These are phyloP conservation scores for Mellilla xanthometata DNA, from an alignment of 2,888 invertebrate genomes.

Conservation along the genomic window DNA sequence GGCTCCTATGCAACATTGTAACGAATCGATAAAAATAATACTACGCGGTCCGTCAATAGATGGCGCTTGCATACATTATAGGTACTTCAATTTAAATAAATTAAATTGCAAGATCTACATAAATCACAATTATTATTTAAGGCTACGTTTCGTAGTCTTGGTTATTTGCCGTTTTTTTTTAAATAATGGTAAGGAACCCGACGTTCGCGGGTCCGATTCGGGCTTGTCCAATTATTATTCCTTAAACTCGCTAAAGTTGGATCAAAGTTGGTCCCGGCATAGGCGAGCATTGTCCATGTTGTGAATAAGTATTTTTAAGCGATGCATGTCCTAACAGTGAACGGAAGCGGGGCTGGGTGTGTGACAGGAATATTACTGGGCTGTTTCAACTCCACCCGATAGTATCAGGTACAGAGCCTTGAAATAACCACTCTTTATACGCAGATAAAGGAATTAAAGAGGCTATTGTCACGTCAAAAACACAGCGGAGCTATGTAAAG, in stretches of 20 bases:
- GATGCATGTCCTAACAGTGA: conserved; percentile 60
- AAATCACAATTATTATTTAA: too few relatives aligned
- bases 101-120: too few relatives aligned
- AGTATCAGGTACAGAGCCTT: conserved; percentile 31
- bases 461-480: conserved; percentile 10
- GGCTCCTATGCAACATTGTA: too few relatives aligned
- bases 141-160: too few relatives aligned
- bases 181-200: too few relatives aligned
- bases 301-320: conserved; percentile 65
- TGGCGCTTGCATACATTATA: too few relatives aligned
- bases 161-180: too few relatives aligned
- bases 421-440: conserved; percentile 19
- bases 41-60: too few relatives aligned
- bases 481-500: conserved; percentile 1
- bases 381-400: conserved; percentile 34
- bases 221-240: too few relatives aligned
- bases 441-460: conserved; percentile 9
- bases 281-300: conserved; percentile 43
- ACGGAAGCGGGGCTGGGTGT: conserved; percentile 60
- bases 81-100: too few relatives aligned
- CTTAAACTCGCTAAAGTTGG: conserved; percentile 48
- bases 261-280: conserved; percentile 40
- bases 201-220: too few relatives aligned
- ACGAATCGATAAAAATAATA: too few relatives aligned
- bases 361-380: conserved; percentile 63